These are phyloP conservation scores for Globia sparganii DNA, from an alignment of 2,888 invertebrate species.

Conservation along the genomic window DNA sequence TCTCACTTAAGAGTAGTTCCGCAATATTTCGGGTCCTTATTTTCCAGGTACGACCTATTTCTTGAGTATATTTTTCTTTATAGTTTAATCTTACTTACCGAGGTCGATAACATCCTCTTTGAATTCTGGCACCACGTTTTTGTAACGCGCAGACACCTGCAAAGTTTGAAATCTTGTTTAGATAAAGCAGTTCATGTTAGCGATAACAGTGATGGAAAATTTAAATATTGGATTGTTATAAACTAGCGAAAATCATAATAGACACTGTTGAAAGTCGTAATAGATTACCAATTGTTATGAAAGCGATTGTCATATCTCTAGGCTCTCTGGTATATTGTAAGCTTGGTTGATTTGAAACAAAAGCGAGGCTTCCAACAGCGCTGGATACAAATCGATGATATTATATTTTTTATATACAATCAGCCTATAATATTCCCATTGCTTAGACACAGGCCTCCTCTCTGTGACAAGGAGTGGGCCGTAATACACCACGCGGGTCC, in stretches of 20 bases:
- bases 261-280: neutral
- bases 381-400: neutral
- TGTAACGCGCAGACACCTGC: conserved; percentile 15
- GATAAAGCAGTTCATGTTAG: neutral
- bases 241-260: neutral
- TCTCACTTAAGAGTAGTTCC: no score
- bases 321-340: neutral
- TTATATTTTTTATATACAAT: no score
- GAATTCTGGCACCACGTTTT: neutral
- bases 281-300: neutral
- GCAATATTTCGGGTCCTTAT: no score
- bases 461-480: no score
- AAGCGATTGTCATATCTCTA: no score
- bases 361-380: neutral
- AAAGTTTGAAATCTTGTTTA: neutral
- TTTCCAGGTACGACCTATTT: no score
- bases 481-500: no score
- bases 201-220: no score
- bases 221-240: neutral
- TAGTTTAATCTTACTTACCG: neutral
- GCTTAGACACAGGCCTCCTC: no score
- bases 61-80: no score
- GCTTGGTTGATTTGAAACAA: neutral
- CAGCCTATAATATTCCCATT: no score
- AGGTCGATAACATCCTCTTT: neutral